Conservation (phyloP, 2,888 invertebrate genomes). For the Erannis defoliaria region DNA sequence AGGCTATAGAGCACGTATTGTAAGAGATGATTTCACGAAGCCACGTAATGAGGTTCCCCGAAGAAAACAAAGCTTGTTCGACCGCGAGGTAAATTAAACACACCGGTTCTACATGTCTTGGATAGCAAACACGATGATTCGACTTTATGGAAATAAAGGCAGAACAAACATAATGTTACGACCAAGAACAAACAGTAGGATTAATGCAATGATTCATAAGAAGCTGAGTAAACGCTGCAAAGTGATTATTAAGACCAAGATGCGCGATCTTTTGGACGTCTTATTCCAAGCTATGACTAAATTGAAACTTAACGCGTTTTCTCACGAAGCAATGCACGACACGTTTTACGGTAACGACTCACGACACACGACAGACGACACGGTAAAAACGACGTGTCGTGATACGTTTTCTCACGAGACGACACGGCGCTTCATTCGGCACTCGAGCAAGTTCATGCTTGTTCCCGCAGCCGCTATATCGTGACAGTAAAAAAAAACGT, state of each 20-base stretch:
- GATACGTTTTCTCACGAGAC: no score
- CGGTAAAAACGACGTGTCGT: no score
- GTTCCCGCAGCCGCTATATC: no score
- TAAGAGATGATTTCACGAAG: slow-evolving; percentile 25
- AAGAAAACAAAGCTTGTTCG: slow-evolving; percentile 41
- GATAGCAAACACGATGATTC: slow-evolving; percentile 53
- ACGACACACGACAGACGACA: no score
- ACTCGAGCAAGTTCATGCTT: no score
- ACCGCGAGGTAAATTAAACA: slow-evolving; percentile 40
- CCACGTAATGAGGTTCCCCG: slow-evolving; percentile 28
- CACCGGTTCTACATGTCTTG: slow-evolving; percentile 40
- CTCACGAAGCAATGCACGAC: no score
- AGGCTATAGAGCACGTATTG: slow-evolving; percentile 13
- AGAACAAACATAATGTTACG: slow-evolving; percentile 56
- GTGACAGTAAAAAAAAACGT: no score
- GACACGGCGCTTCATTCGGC: no score
- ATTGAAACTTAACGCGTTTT: no score
- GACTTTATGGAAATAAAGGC: slow-evolving; percentile 57
- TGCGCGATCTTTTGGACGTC: slow-evolving; percentile 1
- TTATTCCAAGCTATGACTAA: neutral
- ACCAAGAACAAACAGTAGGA: slow-evolving; percentile 62
- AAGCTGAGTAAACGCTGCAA: slow-evolving; percentile 27
- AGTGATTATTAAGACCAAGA: slow-evolving; percentile 1
- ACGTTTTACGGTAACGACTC: no score
- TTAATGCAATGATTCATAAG: slow-evolving; percentile 66